Evolutionary conservation across 2,113 vertebrate species (phyloP).

Genomic region (Melospiza melodia): DNA sequence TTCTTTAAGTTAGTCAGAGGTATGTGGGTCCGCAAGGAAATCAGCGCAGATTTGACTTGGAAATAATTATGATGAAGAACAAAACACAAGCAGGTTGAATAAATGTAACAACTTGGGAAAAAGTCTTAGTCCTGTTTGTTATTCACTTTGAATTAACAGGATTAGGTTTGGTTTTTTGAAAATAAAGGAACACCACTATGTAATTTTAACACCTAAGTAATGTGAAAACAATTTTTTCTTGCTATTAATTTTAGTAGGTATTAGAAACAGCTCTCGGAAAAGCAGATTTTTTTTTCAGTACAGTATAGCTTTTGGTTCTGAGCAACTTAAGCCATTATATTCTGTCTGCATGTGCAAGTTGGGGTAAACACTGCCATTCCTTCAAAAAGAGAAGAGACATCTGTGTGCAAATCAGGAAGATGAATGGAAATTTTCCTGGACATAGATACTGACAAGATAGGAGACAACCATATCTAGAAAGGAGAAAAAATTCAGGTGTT

Average conservation of each 20-base stretch:
- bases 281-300: constrained; percentile 2
- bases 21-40: constrained; percentile 91
- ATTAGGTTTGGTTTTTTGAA: constrained; percentile 86
- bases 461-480: not conserved
- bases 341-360: not conserved
- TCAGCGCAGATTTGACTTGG: constrained; percentile 93
- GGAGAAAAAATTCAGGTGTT: not conserved
- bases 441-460: not conserved
- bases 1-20: constrained; percentile 94
- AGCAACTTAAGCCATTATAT: not conserved
- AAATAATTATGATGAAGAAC: constrained; percentile 98
- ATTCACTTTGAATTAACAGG: constrained; percentile 97
- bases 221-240: constrained; percentile 76
- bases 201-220: constrained; percentile 84
- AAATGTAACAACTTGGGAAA: constrained; percentile 91
- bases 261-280: constrained; percentile 62
- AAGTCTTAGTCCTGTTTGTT: constrained; percentile 92
- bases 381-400: not conserved
- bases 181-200: constrained; percentile 78
- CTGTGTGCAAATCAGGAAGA: not conserved
- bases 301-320: not conserved
- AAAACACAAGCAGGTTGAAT: constrained; percentile 94
- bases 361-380: not conserved
- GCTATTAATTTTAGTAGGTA: constrained; percentile 68
- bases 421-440: not conserved